These are phyloP conservation scores for Tetragnatha versicolor DNA, from an alignment of 1,140 invertebrate species.

Conservation along the genomic window DNA sequence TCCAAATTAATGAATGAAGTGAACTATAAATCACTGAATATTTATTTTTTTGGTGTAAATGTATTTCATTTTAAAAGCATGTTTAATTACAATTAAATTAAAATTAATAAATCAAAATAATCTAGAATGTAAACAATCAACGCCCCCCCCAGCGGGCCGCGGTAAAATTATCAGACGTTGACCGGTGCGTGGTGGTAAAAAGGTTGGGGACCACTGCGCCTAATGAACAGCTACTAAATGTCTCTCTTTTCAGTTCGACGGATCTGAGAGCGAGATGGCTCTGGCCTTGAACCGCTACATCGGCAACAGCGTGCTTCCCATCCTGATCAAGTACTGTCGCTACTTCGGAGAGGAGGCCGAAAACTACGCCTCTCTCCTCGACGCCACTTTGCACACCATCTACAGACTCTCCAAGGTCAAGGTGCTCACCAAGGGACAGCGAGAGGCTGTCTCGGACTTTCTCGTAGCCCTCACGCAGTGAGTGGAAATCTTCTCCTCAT, in stretches of 20 bases:
- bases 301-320: constrained; percentile 95
- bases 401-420: constrained; percentile 95
- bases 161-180: no score
- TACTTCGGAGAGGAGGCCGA: constrained; percentile 98
- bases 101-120: no score
- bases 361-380: constrained; percentile 92
- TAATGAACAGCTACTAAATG: constrained; percentile 53
- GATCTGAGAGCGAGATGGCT: constrained; percentile 98
- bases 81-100: no score
- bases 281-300: constrained; percentile 98
- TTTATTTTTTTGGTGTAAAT: no score
- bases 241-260: constrained; percentile 76
- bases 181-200: no score
- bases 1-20: no score
- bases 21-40: no score
- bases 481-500: no score
- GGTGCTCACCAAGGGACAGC: constrained; percentile 97
- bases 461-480: constrained; percentile 90
- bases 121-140: no score
- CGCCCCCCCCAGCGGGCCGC: no score
- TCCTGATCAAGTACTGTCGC: constrained; percentile 94
- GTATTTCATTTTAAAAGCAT: no score
- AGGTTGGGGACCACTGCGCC: no score
- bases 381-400: constrained; percentile 91
- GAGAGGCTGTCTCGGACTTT: constrained; percentile 97